A percentile compares a stretch with the other conserved stretches of the same genome.
These are phyloP conservation scores for Pogona vitticeps DNA, from an alignment of 2,113 vertebrate genomes.

Conservation along the genomic window DNA sequence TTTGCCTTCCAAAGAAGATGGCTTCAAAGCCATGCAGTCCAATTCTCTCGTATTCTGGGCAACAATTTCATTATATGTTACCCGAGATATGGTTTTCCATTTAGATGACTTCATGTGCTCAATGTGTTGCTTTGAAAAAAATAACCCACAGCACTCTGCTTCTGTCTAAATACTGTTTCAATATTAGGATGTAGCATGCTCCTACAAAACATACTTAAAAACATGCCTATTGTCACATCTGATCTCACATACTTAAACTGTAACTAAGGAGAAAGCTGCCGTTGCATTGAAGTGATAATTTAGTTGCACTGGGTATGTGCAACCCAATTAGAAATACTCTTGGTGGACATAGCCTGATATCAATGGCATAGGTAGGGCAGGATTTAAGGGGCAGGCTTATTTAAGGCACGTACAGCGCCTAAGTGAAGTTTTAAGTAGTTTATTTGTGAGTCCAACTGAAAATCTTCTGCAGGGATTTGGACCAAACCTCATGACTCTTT, in stretches of 20 bases:
- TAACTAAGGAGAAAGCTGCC: conserved; percentile 42
- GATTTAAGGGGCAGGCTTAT: too few relatives aligned
- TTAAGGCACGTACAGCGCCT: too few relatives aligned
- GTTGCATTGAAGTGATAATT: conserved; percentile 19
- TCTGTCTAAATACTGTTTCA: conserved; percentile 51
- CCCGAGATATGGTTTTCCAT: conserved; percentile 69
- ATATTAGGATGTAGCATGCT: conserved; percentile 26
- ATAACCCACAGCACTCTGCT: conserved; percentile 20
- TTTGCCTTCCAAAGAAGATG: conserved; percentile 72
- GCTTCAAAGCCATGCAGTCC: conserved; percentile 76
- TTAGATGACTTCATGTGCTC: conserved; percentile 60
- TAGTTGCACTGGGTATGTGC: conserved; percentile 28
- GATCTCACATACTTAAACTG: conserved; percentile 35
- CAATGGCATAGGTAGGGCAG: background rate
- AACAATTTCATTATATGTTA: conserved; percentile 74
- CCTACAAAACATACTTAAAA: conserved; percentile 50
- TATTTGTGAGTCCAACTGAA: too few relatives aligned
- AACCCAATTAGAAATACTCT: conserved; percentile 34
- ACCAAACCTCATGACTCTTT: too few relatives aligned
- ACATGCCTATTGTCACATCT: conserved; percentile 40
- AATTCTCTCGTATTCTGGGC: conserved; percentile 82
- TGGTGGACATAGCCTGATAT: conserved; percentile 12
- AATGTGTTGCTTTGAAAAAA: conserved; percentile 58
- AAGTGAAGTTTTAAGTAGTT: too few relatives aligned
- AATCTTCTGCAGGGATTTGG: too few relatives aligned